Evolutionary conservation across 2,888 invertebrate genomes (phyloP).

Genomic region (Lymantria dispar): DNA sequence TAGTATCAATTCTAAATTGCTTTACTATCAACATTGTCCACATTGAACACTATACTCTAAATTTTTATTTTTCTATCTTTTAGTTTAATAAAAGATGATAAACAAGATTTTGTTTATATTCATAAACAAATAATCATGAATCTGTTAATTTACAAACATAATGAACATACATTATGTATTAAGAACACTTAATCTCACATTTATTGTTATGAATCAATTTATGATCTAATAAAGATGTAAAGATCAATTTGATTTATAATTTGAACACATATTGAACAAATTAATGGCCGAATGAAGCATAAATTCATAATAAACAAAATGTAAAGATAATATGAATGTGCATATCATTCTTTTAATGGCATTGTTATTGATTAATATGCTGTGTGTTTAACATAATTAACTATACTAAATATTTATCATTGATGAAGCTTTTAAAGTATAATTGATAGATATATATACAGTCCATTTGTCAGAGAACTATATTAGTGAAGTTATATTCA

Average conservation of each 20-base stretch:
- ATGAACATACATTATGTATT: slow-evolving; percentile 15
- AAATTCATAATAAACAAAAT: slow-evolving; percentile 19
- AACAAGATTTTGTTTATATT: slow-evolving; percentile 12
- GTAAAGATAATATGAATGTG: slow-evolving; percentile 10
- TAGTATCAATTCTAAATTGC: not conserved
- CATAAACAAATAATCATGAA: slow-evolving; percentile 23
- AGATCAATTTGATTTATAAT: slow-evolving; percentile 26
- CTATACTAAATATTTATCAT: not conserved
- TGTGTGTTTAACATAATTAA: not conserved
- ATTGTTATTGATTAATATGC: slow-evolving; percentile 3
- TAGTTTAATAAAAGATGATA: slow-evolving; percentile 9
- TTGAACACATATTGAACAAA: slow-evolving; percentile 19
- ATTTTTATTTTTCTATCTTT: not conserved
- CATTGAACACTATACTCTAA: not conserved
- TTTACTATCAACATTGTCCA: not conserved
- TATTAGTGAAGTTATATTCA: slow-evolving; percentile 15
- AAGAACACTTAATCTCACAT: slow-evolving; percentile 17
- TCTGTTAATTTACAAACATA: slow-evolving; percentile 8
- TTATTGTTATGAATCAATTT: slow-evolving; percentile 19
- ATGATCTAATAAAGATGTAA: slow-evolving; percentile 25
- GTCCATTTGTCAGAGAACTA: not conserved
- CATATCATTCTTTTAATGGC: slow-evolving; percentile 8
- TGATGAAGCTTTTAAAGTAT: not conserved
- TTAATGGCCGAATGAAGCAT: slow-evolving; percentile 17
- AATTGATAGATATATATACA: not conserved